These are phyloP conservation scores for Tachina grossa DNA, from an alignment of 2,888 invertebrate genomes.

Conservation along the genomic window DNA sequence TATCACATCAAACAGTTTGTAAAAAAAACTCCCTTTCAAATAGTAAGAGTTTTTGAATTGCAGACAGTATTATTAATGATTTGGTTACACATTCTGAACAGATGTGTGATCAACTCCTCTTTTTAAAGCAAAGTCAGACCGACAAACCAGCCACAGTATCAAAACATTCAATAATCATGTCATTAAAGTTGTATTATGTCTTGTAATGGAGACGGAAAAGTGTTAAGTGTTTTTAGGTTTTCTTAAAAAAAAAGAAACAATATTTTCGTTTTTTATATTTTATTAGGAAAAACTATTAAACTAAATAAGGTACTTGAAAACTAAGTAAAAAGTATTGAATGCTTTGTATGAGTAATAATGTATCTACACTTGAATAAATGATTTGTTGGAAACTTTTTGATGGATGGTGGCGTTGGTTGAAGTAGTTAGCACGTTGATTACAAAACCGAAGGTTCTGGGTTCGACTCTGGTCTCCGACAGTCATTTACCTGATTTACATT, in stretches of 20 bases:
- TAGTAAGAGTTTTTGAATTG: neutral
- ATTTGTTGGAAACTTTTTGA: no score
- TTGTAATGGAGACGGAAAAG: conserved; percentile 65
- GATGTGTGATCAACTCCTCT: conserved; percentile 65
- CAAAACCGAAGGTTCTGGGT: no score
- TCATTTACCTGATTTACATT: no score
- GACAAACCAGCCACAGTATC: neutral
- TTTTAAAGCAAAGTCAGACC: neutral
- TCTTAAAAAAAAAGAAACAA: conserved; percentile 50
- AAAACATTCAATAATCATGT: conserved; percentile 54
- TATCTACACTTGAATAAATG: conserved; percentile 19
- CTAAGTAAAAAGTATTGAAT: neutral
- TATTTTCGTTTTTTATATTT: conserved; percentile 48
- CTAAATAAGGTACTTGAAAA: conserved; percentile 23
- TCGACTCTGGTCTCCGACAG: no score
- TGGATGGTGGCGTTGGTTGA: no score
- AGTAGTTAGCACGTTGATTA: no score
- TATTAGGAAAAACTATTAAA: conserved; percentile 33
- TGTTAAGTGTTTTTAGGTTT: conserved; percentile 73
- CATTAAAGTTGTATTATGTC: conserved; percentile 55
- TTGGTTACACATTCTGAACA: conserved; percentile 55
- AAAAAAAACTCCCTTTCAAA: conserved; percentile 25
- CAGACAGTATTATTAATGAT: conserved; percentile 52
- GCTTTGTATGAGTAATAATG: neutral
- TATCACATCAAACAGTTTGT: conserved; percentile 48